Conservation (phyloP, 1,140 invertebrate species). For the Diprion similis region DNA sequence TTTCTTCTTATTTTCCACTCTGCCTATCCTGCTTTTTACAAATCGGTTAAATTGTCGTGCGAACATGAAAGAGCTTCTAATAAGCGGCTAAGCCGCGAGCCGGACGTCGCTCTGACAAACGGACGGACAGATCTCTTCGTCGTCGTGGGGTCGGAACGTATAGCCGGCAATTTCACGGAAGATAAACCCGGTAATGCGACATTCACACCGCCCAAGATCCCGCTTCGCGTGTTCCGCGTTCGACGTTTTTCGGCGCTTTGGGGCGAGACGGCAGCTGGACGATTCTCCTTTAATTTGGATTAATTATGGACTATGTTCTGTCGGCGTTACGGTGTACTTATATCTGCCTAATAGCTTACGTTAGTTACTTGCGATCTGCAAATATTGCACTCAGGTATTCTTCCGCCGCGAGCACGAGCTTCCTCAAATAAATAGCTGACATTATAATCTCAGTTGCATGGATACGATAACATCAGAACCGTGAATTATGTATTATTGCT, state of each 20-base stretch:
- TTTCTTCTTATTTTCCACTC: background rate
- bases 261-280: too few relatives aligned
- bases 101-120: background rate
- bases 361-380: background rate
- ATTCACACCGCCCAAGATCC: background rate
- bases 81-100: background rate
- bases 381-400: background rate
- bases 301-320: background rate
- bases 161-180: conserved; percentile 14
- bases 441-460: too few relatives aligned
- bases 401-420: too few relatives aligned
- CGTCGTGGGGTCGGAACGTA: background rate
- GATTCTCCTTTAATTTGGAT: background rate
- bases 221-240: background rate
- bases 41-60: too few relatives aligned
- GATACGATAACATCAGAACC: too few relatives aligned
- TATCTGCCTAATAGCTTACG: conserved; percentile 3
- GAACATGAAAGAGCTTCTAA: background rate
- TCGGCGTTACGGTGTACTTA: background rate
- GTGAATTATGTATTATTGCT: too few relatives aligned
- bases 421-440: too few relatives aligned
- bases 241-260: background rate
- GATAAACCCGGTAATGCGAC: conserved; percentile 15
- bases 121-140: too few relatives aligned
- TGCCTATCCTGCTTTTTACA: conserved; percentile 12